Conservation (phyloP, 2,797 vertebrate genomes). For the Spea hammondii region DNA sequence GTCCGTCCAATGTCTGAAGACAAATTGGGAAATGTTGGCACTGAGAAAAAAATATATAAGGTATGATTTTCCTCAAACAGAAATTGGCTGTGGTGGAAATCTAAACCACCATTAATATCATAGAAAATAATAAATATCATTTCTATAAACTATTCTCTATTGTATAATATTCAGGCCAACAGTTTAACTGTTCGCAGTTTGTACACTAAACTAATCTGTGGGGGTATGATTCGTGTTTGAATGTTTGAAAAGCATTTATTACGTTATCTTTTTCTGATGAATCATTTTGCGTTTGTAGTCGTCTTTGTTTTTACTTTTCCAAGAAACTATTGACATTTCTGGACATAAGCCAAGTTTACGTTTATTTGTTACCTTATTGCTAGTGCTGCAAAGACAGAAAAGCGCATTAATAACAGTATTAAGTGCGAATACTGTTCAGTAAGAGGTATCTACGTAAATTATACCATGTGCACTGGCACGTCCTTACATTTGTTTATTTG, state of each 20-base stretch:
- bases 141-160: background rate
- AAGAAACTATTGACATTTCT: background rate
- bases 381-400: background rate
- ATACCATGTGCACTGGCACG: background rate
- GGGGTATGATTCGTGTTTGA: background rate
- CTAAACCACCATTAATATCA: too few species aligned
- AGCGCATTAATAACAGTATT: constrained; percentile 25
- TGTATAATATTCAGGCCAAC: background rate
- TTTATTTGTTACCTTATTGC: constrained; percentile 14
- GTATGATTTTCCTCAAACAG: too few species aligned
- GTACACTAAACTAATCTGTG: background rate
- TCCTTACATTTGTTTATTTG: constrained; percentile 35
- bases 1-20: too few species aligned
- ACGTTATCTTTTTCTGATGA: background rate
- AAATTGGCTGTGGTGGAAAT: too few species aligned
- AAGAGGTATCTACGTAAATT: constrained; percentile 19
- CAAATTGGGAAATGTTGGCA: too few species aligned
- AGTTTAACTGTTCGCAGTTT: background rate
- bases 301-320: background rate
- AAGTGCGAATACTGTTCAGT: constrained; percentile 29
- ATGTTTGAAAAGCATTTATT: background rate
- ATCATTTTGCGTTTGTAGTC: background rate
- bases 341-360: constrained; percentile 3
- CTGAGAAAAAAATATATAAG: too few species aligned
- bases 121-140: background rate